These are phyloP conservation scores for Circaetus cinerascens DNA, from an alignment of 2,113 vertebrate genomes.

Conservation along the genomic window DNA sequence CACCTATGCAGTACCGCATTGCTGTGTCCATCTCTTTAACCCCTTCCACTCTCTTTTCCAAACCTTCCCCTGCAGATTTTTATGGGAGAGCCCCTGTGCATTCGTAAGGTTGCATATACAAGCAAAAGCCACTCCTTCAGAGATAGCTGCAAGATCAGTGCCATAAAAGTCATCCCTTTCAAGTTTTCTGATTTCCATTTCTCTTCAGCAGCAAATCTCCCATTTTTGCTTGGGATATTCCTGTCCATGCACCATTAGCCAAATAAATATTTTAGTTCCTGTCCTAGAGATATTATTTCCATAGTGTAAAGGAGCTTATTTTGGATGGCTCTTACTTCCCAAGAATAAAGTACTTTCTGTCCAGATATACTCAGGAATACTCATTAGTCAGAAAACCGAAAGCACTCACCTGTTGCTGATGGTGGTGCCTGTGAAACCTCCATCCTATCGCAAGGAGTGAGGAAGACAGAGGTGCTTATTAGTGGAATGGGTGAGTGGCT, in stretches of 20 bases:
- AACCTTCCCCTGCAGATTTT: neutral
- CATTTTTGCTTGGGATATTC: neutral
- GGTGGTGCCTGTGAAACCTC: neutral
- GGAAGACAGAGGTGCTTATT: neutral
- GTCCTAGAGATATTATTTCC: neutral
- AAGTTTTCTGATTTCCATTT: neutral
- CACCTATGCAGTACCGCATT: neutral
- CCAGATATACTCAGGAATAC: neutral
- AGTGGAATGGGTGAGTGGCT: neutral
- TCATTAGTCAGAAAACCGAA: neutral
- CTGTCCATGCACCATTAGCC: neutral
- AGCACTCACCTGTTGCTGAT: neutral
- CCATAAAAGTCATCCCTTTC: neutral
- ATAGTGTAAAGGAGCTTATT: neutral
- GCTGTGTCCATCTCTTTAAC: neutral
- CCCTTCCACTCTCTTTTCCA: neutral
- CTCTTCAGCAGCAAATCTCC: neutral
- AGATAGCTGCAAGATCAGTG: neutral
- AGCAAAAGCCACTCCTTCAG: neutral
- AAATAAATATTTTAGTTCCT: neutral
- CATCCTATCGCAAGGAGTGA: neutral
- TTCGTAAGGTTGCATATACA: neutral
- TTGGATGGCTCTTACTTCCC: neutral
- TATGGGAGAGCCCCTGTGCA: neutral
- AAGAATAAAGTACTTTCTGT: neutral